Conservation (phyloP, 2,113 vertebrate genomes). For the human (Homo sapiens) region DNA sequence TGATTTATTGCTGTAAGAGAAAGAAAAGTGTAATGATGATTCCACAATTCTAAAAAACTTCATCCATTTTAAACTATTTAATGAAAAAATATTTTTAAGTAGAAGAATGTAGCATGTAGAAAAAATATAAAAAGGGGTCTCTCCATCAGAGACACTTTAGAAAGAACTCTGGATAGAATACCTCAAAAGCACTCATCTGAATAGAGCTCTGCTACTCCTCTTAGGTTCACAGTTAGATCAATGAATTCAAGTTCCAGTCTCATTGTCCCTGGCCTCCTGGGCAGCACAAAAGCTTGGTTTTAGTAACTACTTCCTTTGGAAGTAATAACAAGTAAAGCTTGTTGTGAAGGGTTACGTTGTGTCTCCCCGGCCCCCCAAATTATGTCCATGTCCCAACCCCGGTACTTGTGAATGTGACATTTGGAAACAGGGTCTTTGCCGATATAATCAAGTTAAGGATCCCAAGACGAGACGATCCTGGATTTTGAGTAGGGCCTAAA, state of each 20-base stretch:
- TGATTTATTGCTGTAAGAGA: conserved; percentile 19
- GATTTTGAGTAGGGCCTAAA: background rate
- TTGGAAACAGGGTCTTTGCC: background rate
- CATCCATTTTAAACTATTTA: background rate
- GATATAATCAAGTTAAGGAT: background rate
- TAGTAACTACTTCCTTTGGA: background rate
- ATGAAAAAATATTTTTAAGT: background rate
- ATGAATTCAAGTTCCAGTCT: background rate
- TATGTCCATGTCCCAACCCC: background rate
- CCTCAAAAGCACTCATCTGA: background rate
- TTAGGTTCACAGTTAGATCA: background rate
- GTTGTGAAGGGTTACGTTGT: background rate
- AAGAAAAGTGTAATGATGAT: background rate
- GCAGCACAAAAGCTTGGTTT: background rate
- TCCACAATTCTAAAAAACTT: background rate
- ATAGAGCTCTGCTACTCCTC: background rate
- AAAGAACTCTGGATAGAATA: background rate
- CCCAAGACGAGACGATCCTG: background rate
- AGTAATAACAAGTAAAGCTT: background rate
- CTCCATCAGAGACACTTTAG: background rate
- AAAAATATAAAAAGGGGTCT: background rate
- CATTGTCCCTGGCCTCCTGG: background rate
- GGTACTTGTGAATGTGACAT: background rate
- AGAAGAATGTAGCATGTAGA: background rate
- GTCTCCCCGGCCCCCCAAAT: background rate